Evolutionary conservation across 2,113 vertebrate species (phyloP), one percentile per base, ranked within the genome.

Genomic region (Cyphomyrus plagiostoma): DNA sequence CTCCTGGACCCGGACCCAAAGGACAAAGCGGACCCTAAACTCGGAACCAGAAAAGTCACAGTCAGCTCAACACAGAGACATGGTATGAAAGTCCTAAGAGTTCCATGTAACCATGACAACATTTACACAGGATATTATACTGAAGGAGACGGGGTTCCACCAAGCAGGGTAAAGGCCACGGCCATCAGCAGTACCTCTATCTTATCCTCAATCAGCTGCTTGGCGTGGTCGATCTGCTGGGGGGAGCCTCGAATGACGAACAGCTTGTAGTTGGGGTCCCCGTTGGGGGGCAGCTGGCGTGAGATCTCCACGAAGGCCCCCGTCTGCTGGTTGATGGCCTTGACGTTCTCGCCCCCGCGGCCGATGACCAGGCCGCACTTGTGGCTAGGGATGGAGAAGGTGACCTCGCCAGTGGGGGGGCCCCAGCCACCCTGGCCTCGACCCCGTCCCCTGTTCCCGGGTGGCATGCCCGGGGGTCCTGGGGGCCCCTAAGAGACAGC

Each of bases 231-330:
- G 0, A 98, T 98, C 94, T 98, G 97, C 90, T 98, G 96, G 0
- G 98, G 98, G 0, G 96, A 96, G n/a, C 98, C 98, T 11, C 97
- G 95, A 93, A 98, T 98, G 91, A 92, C 96, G 89, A 98, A 98
- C 17, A 98, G 93, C 89, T 98, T 98, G 93, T 97, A 98, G 94
- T 98, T 98, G n/a, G 97, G 98, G 93, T 98, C 97, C 0, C 97
- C 97, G 0, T 98, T 98, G 77, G 98, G 97, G 0, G 97, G 97
- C 9, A 97, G 96, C 92, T 98, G 97, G 90, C 97, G 96, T 0
- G 97, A 98, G 89, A 98, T 97, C 94, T 98, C 97, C 52, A 98
- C 98, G n/a, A 98, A 98, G 0, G 98, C 98, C 1, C 98, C 98
- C 0, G 97, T 98, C 94, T 98, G 97, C 93, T 98, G 98, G 94